Conservation (phyloP, 2,888 invertebrate genomes). For the Allacma fusca region DNA sequence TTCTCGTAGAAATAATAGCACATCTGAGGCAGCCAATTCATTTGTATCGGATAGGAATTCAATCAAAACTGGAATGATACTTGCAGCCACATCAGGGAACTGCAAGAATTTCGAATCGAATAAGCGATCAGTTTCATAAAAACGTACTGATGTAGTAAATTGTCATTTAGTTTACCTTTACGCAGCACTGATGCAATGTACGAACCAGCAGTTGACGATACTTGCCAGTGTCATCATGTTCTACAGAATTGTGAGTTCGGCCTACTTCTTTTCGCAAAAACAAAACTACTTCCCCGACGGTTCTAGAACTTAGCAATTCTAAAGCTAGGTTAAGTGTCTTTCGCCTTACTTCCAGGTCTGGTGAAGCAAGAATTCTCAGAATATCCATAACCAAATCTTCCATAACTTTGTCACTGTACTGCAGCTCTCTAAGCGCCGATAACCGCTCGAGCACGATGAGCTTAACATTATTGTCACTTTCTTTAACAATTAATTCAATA, state of each 20-base stretch:
- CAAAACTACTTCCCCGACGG: conserved; percentile 94
- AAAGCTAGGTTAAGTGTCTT: conserved; percentile 86
- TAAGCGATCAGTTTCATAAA: no score
- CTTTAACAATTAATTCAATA: conserved; percentile 98
- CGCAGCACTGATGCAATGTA: conserved; percentile 91
- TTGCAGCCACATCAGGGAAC: conserved; percentile 92
- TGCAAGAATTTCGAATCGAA: conserved; percentile 36
- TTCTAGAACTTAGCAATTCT: conserved; percentile 89
- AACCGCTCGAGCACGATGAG: conserved; percentile 95
- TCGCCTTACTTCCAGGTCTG: conserved; percentile 92
- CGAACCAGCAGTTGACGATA: conserved; percentile 94
- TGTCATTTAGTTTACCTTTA: conserved; percentile 70
- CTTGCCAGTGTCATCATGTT: conserved; percentile 94
- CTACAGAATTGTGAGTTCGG: conserved; percentile 82
- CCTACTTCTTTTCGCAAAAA: conserved; percentile 92
- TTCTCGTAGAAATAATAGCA: conserved; percentile 92
- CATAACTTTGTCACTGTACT: conserved; percentile 84
- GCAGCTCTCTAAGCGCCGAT: conserved; percentile 83
- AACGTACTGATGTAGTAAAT: background rate
- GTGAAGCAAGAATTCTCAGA: conserved; percentile 87
- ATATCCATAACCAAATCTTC: conserved; percentile 96
- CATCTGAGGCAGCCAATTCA: conserved; percentile 91
- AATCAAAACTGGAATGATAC: conserved; percentile 91
- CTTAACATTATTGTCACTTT: conserved; percentile 99
- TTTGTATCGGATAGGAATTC: conserved; percentile 91